Evolutionary conservation across 2,797 vertebrate species (phyloP), one percentile per base, ranked within the genome.

Genomic region (Babyrousa celebensis): DNA sequence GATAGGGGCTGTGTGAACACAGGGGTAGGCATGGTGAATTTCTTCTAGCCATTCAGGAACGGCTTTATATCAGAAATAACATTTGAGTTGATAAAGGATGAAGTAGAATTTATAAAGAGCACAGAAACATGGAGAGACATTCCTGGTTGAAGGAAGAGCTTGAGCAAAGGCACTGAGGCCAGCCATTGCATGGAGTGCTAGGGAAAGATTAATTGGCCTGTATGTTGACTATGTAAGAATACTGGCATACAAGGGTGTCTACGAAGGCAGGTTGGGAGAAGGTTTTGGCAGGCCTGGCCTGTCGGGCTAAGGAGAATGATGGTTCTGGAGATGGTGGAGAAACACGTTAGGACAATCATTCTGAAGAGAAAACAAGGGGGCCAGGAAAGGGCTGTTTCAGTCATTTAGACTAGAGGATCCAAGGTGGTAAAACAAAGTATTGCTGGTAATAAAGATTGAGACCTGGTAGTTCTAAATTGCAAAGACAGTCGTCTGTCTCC

Each of bases 211-310:
- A 15, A n/a, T n/a, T 11, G 17, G 16, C n/a, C 68, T 82, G 58
- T 16, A 15, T 3, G 0, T 0, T 52, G 32, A 17, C 5, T 7
- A 5, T 1, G 3, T 71, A 65, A 79, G 23, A 36, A 36, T n/a
- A 7, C 54, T 1, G 14, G 74, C n/a, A 60, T 48, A 48, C 43
- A 10, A 48, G 43, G 27, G 77, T 88, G 29, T 21, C 16, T 60
- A 14, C 12, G 43, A 63, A 58, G 36, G 15, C 58, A 54, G 14
- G 12, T 18, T 68, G 32, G 68, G 40, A n/a, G 43, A 43, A 18
- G 20, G 77, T 20, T 80, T 43, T 29, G 43, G 36, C 72, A 85
- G 72, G 43, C 1, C 60, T 96, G 16, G 9, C 8, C 43, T n/a
- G 20, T 9, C 11, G 14, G n/a, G 36, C 80, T 86, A 10, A 83